Evolutionary conservation across 2,888 invertebrate species (phyloP).

Genomic region (Invenusta paracnida): DNA sequence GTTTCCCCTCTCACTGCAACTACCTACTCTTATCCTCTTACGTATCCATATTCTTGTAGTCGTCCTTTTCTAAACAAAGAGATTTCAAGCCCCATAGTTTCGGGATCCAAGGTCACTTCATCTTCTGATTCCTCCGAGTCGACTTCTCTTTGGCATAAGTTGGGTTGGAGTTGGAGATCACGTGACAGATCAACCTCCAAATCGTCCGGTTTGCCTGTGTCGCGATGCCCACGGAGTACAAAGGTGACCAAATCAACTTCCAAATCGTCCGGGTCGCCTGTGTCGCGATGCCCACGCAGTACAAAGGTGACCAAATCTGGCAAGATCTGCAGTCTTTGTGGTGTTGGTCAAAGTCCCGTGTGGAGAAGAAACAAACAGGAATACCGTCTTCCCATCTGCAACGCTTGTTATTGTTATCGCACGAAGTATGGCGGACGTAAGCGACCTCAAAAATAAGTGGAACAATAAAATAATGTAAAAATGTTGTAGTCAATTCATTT

Average conservation of each 20-base stretch:
- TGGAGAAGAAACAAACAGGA: neutral
- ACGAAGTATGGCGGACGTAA: neutral
- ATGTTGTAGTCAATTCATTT: too few species aligned
- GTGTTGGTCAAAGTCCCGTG: neutral
- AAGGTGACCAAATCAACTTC: too few species aligned
- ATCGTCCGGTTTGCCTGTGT: too few species aligned
- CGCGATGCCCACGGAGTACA: neutral
- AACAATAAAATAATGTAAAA: too few species aligned
- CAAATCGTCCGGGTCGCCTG: too few species aligned
- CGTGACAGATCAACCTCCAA: too few species aligned
- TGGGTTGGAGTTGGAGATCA: too few species aligned
- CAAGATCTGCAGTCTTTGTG: conserved; percentile 10
- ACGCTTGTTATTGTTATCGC: conserved; percentile 5
- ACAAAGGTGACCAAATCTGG: neutral
- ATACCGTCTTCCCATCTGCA: neutral
- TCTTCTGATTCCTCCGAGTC: neutral
- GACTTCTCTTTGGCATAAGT: neutral
- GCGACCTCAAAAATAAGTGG: neutral
- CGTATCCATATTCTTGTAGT: neutral
- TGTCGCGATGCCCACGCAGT: neutral
- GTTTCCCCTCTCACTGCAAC: neutral
- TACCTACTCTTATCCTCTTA: neutral
- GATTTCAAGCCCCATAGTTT: too few species aligned
- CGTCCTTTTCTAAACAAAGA: too few species aligned
- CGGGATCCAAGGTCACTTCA: too few species aligned